Percentiles rank a stretch among this genome's conserved stretches.
phyloP scores from a whole-genome alignment of 2,888 invertebrate genomes.

The Mimumesa dahlbomi region DNA sequence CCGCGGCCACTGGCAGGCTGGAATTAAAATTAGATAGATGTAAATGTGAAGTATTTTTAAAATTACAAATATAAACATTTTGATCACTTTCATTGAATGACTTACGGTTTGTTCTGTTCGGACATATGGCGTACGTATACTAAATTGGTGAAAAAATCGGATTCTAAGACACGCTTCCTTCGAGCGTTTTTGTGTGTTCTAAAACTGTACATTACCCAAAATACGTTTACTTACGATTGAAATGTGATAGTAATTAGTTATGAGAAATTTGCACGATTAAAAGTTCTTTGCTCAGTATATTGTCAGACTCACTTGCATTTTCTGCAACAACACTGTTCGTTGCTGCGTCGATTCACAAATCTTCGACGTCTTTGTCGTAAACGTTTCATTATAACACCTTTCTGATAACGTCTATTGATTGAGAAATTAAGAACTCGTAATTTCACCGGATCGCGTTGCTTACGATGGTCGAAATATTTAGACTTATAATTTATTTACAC shows the following conservation, averaged over 20 bases:
- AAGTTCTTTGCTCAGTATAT: too few relatives aligned
- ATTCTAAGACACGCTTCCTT: slow-evolving; percentile 45
- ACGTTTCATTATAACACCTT: slow-evolving; percentile 48
- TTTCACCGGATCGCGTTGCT: too few relatives aligned
- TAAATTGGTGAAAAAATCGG: slow-evolving; percentile 49
- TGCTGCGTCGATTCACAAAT: too few relatives aligned
- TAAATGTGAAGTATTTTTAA: too few relatives aligned
- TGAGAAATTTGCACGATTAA: too few relatives aligned
- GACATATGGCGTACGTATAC: slow-evolving; percentile 41
- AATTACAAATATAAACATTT: too few relatives aligned
- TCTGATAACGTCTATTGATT: slow-evolving; percentile 45
- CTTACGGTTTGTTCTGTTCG: neutral
- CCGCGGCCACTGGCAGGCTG: too few relatives aligned
- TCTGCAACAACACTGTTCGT: slow-evolving; percentile 52
- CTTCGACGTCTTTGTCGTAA: slow-evolving; percentile 41
- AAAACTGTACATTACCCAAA: neutral
- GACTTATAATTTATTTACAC: slow-evolving; percentile 52
- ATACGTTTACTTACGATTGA: neutral
- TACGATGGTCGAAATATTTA: too few relatives aligned
- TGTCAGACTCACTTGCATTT: slow-evolving; percentile 59
- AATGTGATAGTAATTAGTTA: too few relatives aligned
- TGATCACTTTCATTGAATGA: too few relatives aligned
- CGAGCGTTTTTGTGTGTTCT: slow-evolving; percentile 9
- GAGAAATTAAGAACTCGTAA: too few relatives aligned
- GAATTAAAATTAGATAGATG: too few relatives aligned